Evolutionary conservation across 2,888 invertebrate genomes (phyloP).

Genomic region (Ctena decussata): DNA sequence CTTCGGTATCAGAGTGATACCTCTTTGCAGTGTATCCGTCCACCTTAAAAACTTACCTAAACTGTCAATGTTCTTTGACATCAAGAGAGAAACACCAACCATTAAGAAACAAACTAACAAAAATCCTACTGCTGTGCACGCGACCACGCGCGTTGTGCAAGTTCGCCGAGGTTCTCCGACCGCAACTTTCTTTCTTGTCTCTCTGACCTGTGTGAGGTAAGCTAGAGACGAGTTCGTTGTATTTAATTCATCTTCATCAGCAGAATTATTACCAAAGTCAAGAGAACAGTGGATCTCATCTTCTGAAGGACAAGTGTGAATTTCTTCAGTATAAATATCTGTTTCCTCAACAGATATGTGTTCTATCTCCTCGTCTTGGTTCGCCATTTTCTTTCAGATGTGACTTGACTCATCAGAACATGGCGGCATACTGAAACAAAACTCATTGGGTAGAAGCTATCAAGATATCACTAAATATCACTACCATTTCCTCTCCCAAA

Average conservation of each 20-base stretch:
- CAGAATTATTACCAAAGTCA: background rate
- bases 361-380: background rate
- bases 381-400: background rate
- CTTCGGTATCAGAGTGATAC: too few relatives aligned
- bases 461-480: too few relatives aligned
- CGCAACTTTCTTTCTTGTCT: background rate
- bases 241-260: background rate
- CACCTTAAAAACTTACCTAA: slow-evolving; percentile 55
- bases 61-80: slow-evolving; percentile 60
- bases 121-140: slow-evolving; percentile 47
- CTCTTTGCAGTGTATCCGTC: too few relatives aligned
- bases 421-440: too few relatives aligned
- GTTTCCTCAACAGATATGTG: background rate
- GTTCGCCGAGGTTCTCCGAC: slow-evolving; percentile 14
- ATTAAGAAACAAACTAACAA: slow-evolving; percentile 51
- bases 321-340: background rate
- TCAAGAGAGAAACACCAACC: slow-evolving; percentile 55
- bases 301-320: background rate
- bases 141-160: slow-evolving; percentile 47
- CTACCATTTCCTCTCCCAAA: too few relatives aligned
- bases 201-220: background rate
- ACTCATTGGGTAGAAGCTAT: too few relatives aligned
- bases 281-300: background rate
- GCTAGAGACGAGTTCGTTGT: slow-evolving; percentile 1
- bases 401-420: too few relatives aligned